phyloP scores from a whole-genome alignment of 2,797 vertebrate species.

The Danio jaintianensis region DNA sequence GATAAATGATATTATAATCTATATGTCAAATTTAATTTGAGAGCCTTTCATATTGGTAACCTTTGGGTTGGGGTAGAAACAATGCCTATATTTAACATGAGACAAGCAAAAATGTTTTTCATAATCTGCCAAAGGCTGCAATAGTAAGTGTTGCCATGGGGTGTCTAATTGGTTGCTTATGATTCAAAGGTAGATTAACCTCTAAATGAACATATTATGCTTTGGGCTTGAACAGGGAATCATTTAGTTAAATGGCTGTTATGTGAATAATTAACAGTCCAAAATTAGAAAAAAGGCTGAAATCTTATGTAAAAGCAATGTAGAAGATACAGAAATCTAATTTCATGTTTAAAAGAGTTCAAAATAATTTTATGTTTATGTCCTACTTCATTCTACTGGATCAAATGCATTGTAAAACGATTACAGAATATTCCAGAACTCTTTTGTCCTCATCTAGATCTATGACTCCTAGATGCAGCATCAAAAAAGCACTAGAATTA shows the following conservation, averaged over 20 bases:
- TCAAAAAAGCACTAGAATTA: constrained; percentile 65
- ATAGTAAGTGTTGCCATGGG: neutral
- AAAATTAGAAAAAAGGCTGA: neutral
- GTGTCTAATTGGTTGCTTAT: neutral
- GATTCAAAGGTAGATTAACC: neutral
- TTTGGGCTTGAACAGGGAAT: neutral
- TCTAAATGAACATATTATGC: neutral
- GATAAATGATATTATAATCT: neutral
- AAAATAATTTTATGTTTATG: neutral
- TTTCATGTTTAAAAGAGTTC: neutral
- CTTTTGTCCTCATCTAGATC: constrained; percentile 38
- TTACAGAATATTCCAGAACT: constrained; percentile 5
- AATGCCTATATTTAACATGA: neutral
- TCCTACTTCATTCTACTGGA: constrained; percentile 12
- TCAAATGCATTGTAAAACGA: constrained; percentile 25
- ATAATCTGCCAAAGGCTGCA: neutral
- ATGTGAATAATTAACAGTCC: neutral
- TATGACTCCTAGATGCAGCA: constrained; percentile 50
- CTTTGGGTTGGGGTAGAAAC: neutral
- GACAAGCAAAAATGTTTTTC: neutral
- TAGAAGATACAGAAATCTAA: neutral
- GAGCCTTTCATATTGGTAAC: neutral
- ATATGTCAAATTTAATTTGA: neutral
- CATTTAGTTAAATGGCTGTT: neutral
- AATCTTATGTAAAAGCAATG: neutral